Evolutionary conservation across 2,797 vertebrate species (phyloP).

Genomic region (Zenarchopterus dispar): DNA sequence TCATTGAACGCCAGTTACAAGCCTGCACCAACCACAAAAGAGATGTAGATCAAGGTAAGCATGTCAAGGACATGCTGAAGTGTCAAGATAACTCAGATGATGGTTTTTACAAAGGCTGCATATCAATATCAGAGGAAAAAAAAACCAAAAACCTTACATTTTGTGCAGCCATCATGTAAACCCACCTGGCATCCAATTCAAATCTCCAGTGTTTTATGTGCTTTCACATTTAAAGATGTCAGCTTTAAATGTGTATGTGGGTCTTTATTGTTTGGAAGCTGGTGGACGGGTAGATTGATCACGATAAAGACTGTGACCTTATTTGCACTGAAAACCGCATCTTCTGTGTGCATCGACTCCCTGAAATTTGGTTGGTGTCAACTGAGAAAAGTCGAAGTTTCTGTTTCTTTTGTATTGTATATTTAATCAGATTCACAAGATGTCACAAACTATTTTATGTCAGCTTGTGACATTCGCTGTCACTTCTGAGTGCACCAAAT

Average conservation of each 20-base stretch:
- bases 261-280: conserved; percentile 31
- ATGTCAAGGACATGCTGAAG: neutral
- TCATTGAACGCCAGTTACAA: conserved; percentile 32
- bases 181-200: conserved; percentile 2
- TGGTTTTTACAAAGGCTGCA: conserved; percentile 2
- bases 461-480: no score
- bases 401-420: no score
- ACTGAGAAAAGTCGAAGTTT: no score
- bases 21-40: neutral
- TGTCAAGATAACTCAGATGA: neutral
- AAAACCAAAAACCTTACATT: neutral
- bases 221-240: conserved; percentile 39
- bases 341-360: no score
- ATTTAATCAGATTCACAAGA: no score
- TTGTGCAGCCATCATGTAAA: no score
- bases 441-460: no score
- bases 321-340: no score
- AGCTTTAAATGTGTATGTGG: no score
- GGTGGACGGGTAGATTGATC: conserved; percentile 31
- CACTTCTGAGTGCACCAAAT: no score
- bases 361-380: no score
- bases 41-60: conserved; percentile 17
- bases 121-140: conserved; percentile 4
- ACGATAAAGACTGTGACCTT: no score
- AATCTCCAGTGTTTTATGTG: conserved; percentile 41